Evolutionary conservation across 2,113 vertebrate genomes (phyloP).

Genomic region (Halichoeres trimaculatus): DNA sequence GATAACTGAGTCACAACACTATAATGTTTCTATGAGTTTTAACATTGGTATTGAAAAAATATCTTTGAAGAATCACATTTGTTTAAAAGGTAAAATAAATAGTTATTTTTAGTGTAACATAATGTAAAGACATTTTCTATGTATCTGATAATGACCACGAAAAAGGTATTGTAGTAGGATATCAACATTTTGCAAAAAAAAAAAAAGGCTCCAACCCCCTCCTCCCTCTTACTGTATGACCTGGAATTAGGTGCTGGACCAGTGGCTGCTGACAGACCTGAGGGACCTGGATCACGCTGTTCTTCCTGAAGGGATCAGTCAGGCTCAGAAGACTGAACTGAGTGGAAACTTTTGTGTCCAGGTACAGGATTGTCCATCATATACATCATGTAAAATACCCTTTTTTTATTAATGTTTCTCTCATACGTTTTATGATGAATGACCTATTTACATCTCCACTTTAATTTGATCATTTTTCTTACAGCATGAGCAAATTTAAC

Average conservation of each 20-base stretch:
- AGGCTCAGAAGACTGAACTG: conserved; percentile 87
- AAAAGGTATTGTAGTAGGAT: too few species aligned
- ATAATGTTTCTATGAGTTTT: background rate
- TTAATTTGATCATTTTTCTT: too few species aligned
- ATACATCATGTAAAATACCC: background rate
- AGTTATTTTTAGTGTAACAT: background rate
- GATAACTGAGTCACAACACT: background rate
- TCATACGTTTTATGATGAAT: too few species aligned
- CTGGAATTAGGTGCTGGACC: conserved; percentile 87
- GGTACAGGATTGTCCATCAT: conserved; percentile 63
- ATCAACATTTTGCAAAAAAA: too few species aligned
- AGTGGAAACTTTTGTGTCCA: conserved; percentile 91
- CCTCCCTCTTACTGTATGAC: background rate
- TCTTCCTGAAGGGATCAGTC: conserved; percentile 87
- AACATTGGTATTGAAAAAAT: background rate
- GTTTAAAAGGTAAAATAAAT: too few species aligned
- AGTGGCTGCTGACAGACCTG: conserved; percentile 95
- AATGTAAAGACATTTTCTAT: background rate
- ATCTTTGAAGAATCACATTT: too few species aligned
- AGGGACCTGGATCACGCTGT: conserved; percentile 89
- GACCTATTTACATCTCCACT: too few species aligned
- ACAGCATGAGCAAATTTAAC: too few species aligned
- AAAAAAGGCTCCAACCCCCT: too few species aligned
- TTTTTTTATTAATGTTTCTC: too few species aligned
- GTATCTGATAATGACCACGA: too few species aligned